Evolutionary conservation across 2,888 invertebrate genomes (phyloP), one percentile per base, ranked within the genome.

Genomic region (Ophion slaviceki): DNA sequence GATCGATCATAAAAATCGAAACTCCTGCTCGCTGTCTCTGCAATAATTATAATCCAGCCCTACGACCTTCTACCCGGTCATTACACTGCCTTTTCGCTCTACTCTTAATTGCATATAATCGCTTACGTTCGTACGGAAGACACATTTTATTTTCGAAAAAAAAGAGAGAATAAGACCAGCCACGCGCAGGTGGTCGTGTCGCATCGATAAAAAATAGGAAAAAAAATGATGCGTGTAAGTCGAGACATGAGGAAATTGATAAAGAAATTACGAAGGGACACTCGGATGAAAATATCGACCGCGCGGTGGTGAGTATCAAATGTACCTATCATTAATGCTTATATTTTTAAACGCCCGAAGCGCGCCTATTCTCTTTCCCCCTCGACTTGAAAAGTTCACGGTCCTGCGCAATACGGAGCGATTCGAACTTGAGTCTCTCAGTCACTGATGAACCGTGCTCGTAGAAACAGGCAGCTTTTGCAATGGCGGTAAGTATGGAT

Each of bases 21-120:
- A 14, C 62, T 59, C 17, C 10, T 40, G 24, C 57, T 14, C 59
- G 36, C 10, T 61, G 61, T 61, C 8, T 61, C 24, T 24, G 24
- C 24, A 61, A 61, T 61, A 61, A 24, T 61, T 24, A 24, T 24
- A 61, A 20, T 61, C 20, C 61, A 61, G 20, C 24, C 8, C 10
- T 17, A 24, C 61, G 17, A 61, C 20, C 10, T 61, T 61, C 2
- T 61, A 61, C 61, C 59, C 72, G 36, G n/a, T 32, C 36, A 72
- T 72, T 59, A 72, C 53, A 20, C n/a, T 59, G n/a, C 59, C 59
- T 72, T 20, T 8, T 36, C 20, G 72, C 36, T 72, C n/a, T 72
- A 28, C 28, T 59, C 24, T 36, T 72, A 72, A 72, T 72, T 72
- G 32, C 17, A 36, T 20, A 32, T 59, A 59, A 72, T 72, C 36